These are phyloP conservation scores for Cydia strobilella DNA, from an alignment of 1,140 invertebrate species.

Conservation along the genomic window DNA sequence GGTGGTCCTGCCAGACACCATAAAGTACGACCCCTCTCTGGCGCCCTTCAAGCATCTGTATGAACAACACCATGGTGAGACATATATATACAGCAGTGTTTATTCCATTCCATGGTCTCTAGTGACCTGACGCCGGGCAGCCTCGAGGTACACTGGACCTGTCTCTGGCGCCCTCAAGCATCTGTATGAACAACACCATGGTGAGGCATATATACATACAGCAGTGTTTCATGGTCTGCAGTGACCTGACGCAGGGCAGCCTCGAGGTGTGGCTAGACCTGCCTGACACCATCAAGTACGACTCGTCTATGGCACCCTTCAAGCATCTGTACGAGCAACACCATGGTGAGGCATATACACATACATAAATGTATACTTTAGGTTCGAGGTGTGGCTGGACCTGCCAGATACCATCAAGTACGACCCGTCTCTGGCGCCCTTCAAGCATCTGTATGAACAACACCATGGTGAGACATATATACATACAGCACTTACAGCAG, in stretches of 20 bases:
- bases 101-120: too few species aligned
- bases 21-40: slow-evolving; percentile 83
- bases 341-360: slow-evolving; percentile 74
- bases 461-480: slow-evolving; percentile 71
- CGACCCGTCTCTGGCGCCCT: slow-evolving; percentile 83
- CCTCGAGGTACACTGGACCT: slow-evolving; percentile 82
- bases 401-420: slow-evolving; percentile 83
- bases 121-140: too few species aligned
- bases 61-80: slow-evolving; percentile 80
- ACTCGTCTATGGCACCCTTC: slow-evolving; percentile 83
- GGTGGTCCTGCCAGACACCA: slow-evolving; percentile 82
- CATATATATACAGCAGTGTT: too few species aligned
- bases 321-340: slow-evolving; percentile 82
- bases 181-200: slow-evolving; percentile 82
- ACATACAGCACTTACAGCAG: too few species aligned
- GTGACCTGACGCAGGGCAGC: slow-evolving; percentile 83
- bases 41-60: slow-evolving; percentile 83
- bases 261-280: slow-evolving; percentile 81
- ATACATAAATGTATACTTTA: background rate
- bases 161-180: slow-evolving; percentile 82
- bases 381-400: slow-evolving; percentile 82
- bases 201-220: slow-evolving; percentile 50
- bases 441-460: slow-evolving; percentile 83
- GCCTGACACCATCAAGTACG: slow-evolving; percentile 83
- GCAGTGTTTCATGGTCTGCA: slow-evolving; percentile 71